A percentile compares a stretch with the other conserved stretches of the same genome.
Evolutionary conservation across 2,888 invertebrate species (phyloP).

Genomic region (Drosophila melanocephala): DNA sequence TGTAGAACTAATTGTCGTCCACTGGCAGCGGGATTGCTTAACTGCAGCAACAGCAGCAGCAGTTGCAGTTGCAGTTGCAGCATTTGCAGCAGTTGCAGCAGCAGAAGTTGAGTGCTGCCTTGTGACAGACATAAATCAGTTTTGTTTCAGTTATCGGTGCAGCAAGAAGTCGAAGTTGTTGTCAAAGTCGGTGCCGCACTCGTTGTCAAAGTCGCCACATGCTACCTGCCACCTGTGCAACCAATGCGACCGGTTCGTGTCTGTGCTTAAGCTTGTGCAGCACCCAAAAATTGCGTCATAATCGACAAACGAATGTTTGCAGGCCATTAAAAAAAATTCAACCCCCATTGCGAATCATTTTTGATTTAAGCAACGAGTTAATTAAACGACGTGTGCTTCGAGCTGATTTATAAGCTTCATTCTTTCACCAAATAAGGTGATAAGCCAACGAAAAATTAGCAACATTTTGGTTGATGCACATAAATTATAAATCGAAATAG

Average conservation of each 20-base stretch:
- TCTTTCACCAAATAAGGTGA: slow-evolving; percentile 63
- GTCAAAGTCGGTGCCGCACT: slow-evolving; percentile 40
- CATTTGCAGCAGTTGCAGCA: slow-evolving; percentile 12
- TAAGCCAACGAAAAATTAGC: slow-evolving; percentile 70
- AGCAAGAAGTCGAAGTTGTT: slow-evolving; percentile 67
- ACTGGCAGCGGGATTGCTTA: slow-evolving; percentile 61
- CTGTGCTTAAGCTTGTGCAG: slow-evolving; percentile 12
- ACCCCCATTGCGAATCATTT: slow-evolving; percentile 3
- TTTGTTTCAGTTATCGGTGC: slow-evolving; percentile 78
- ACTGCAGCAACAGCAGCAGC: slow-evolving; percentile 10
- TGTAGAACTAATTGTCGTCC: slow-evolving; percentile 85
- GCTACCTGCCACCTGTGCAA: slow-evolving; percentile 42
- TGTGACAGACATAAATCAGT: slow-evolving; percentile 81
- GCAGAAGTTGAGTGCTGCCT: slow-evolving; percentile 61
- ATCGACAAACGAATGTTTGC: slow-evolving; percentile 54
- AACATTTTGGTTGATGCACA: slow-evolving; percentile 77
- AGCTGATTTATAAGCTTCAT: slow-evolving; percentile 48
- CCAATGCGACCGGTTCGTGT: slow-evolving; percentile 10
- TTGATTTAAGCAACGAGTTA: slow-evolving; percentile 63
- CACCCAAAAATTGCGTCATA: slow-evolving; percentile 59
- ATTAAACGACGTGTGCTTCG: slow-evolving; percentile 64
- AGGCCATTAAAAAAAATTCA: slow-evolving; percentile 8
- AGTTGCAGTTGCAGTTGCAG: slow-evolving; percentile 5
- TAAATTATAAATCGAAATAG: slow-evolving; percentile 54
- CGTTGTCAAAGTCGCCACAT: slow-evolving; percentile 57